Evolutionary conservation across 1,140 invertebrate species (phyloP).

Genomic region (Helicoverpa zea): DNA sequence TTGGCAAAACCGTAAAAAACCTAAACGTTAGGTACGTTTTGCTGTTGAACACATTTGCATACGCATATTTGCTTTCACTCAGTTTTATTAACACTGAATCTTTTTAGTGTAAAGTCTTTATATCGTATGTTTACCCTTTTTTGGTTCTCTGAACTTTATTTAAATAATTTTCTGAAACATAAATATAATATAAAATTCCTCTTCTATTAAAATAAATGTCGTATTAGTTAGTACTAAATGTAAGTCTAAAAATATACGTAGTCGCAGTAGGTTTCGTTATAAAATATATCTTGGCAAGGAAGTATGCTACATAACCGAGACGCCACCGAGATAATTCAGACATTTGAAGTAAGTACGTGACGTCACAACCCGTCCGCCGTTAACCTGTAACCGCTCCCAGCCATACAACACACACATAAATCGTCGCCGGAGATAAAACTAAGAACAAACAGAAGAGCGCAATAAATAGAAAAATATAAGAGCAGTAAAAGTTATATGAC

Average conservation of each 20-base stretch:
- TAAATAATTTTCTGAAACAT: background rate
- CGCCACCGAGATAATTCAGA: conserved; percentile 35
- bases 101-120: conserved; percentile 32
- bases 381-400: conserved; percentile 21
- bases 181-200: background rate
- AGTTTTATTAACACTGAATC: conserved; percentile 35
- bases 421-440: conserved; percentile 38
- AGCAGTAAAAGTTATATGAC: conserved; percentile 48
- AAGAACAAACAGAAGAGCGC: conserved; percentile 44
- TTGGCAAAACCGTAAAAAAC: conserved; percentile 38
- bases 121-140: background rate
- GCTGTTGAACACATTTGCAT: conserved; percentile 43
- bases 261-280: background rate
- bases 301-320: conserved; percentile 14
- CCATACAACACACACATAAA: conserved; percentile 45
- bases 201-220: background rate
- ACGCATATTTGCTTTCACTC: conserved; percentile 46
- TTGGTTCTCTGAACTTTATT: background rate
- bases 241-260: background rate
- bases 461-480: conserved; percentile 50
- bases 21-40: conserved; percentile 33
- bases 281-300: conserved; percentile 5
- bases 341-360: conserved; percentile 27
- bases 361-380: conserved; percentile 15
- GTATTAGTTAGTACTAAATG: background rate